Evolutionary conservation across 2,797 vertebrate genomes (phyloP), one percentile per base, ranked within the genome.

Genomic region (Lacerta viridis): DNA sequence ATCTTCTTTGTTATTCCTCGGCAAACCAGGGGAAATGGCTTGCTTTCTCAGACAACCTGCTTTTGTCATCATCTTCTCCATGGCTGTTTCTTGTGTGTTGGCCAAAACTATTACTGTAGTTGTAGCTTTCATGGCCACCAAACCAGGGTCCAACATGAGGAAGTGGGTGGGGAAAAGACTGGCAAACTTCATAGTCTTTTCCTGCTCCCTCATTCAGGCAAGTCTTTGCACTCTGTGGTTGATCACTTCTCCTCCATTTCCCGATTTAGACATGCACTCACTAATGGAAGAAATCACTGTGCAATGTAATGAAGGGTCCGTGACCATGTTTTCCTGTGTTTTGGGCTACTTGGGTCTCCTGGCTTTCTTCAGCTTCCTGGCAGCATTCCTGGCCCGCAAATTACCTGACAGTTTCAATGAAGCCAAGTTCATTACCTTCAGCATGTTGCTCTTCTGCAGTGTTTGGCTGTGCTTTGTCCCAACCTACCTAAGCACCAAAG

Each of bases 71-170:
- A 23, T 83, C 29, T 83, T 83, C 41, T 50, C 81, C 4, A 9
- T 83, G 66, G 64, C 66, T 20, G 25, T 83, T 83, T 83, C 81
- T 50, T 83, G 41, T 33, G 81, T 82, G 11, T 29, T 82, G 27
- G 61, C 80, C 80, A 82, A 82, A 68, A 82, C 61, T 1, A 43
- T 82, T 39, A 82, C 80, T 9, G 81, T 83, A 29, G 41, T 83
- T 20, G 29, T 83, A 7, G 66, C 80, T 43, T 82, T 81, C 80
- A 81, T 39, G 36, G 59, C 55, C 23, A 66, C 10, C 33, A 81
- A 66, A 41, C 80, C 80, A 27, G 59, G 50, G 59, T 81, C 80
- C 9, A 66, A 7, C 10, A 13, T 81, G 80, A 66, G 59, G 25
- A 81, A 39, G 10, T 81, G 80, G 80, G 20, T 81, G 36, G 80